Conservation (phyloP, 2,888 invertebrate species). For the Calephelis perditalis region DNA sequence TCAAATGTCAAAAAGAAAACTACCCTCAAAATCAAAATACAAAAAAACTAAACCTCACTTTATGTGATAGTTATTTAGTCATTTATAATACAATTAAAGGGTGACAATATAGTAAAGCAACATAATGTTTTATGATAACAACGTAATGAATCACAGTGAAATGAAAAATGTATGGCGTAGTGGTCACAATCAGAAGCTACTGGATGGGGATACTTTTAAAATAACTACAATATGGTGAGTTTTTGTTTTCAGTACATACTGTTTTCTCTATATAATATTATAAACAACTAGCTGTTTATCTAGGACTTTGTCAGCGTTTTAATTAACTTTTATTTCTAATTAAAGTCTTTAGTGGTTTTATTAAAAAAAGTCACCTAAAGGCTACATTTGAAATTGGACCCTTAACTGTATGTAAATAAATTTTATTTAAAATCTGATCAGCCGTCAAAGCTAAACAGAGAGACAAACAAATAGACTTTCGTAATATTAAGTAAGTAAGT, state of each 20-base stretch:
- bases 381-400: not conserved
- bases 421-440: not conserved
- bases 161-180: not conserved
- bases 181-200: slow-evolving; percentile 1
- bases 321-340: not conserved
- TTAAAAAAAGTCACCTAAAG: not conserved
- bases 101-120: too few species aligned
- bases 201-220: not conserved
- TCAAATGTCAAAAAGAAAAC: too few species aligned
- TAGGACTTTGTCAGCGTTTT: not conserved
- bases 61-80: too few species aligned
- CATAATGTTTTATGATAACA: not conserved
- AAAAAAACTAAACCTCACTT: too few species aligned
- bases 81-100: too few species aligned
- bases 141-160: slow-evolving; percentile 3
- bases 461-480: not conserved
- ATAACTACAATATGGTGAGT: slow-evolving; percentile 2
- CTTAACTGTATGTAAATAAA: not conserved
- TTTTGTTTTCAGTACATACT: not conserved
- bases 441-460: not conserved
- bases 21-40: too few species aligned
- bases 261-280: not conserved
- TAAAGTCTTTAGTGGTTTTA: not conserved
- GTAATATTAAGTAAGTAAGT: too few species aligned
- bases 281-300: not conserved